Base-by-base conservation (phyloP, 2,888 invertebrate species). In the Chrysotoxum bicinctum region DNA sequence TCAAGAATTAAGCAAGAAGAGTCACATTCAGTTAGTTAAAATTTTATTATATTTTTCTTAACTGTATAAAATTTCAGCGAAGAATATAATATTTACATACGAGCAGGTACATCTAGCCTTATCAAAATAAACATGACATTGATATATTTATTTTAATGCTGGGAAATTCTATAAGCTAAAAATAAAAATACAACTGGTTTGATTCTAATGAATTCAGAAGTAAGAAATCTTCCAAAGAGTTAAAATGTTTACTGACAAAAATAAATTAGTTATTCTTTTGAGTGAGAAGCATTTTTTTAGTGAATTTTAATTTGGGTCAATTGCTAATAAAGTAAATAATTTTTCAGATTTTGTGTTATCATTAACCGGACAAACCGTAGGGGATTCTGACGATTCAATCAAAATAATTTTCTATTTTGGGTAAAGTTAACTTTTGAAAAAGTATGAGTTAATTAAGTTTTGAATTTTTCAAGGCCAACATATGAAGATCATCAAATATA, bases 331-430 rank as follows among this genome's bases (percentile, higher is more conserved):
- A 35, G 14, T n/a, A n/a, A n/a, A n/a, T 48, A 60, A 50, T n/a
- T n/a, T 30, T 26, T 1, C 12, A 54, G 19, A 54, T 26, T 26
- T 52, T 30, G n/a, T 16, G 32, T 32, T 10, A 35, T 54, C 43
- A 35, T n/a, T 40, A 32, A 72, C 37, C 35, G 26, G 45, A 6
- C 2, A 6, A 0, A 6, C 21, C 19, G 21, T 48, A 9, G 19
- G 78, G 19, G 26, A 45, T 26, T 2, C 5, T 10, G 14, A 40
- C 0, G 54, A 75, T 43, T 56, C 70, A 9, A 45, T 30, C 0
- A 81, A 35, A 64, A 23, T 81, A 10, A 32, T 81, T 21, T 76
- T 76, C 16, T 81, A 81, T 32, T 43, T 35, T 21, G 81, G 81
- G 81, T 76, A 26, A n/a, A n/a, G n/a, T n/a, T n/a, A n/a, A n/a